Evolutionary conservation across 2,888 invertebrate species (phyloP).

Genomic region (Capitulum mitella): DNA sequence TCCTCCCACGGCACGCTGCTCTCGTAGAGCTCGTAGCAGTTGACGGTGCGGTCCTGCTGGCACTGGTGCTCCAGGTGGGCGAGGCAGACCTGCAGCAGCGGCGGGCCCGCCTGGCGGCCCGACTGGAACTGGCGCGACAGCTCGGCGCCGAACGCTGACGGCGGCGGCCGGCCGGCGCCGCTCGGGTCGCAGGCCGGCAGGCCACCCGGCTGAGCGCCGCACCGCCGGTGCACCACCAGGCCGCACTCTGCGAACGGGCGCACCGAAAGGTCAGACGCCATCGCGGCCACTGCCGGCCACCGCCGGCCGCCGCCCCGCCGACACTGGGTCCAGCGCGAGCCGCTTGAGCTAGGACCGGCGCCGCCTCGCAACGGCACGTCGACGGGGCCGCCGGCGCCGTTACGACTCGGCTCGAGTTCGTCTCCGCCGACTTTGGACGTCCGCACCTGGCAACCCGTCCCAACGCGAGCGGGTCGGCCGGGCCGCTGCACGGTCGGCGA

Average conservation of each 20-base stretch:
- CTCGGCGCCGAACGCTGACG: background rate
- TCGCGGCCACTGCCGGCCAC: background rate
- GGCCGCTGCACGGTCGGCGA: too few species aligned
- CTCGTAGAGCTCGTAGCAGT: conserved; percentile 20
- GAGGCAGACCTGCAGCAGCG: background rate
- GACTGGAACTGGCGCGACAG: background rate
- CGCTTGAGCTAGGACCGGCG: background rate
- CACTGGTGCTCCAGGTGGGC: background rate
- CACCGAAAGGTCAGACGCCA: background rate
- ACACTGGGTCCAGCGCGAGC: background rate
- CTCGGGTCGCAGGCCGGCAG: conserved; percentile 13
- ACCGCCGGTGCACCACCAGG: conserved; percentile 10
- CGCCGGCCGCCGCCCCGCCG: background rate
- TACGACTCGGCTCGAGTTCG: background rate
- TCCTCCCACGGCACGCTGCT: background rate
- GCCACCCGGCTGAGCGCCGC: background rate
- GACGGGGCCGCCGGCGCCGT: background rate
- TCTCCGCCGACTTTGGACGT: background rate
- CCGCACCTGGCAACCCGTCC: background rate
- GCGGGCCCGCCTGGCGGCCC: background rate
- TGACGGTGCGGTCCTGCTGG: background rate
- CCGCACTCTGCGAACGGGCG: background rate
- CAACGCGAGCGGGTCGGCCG: background rate
- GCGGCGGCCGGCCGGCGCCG: background rate
- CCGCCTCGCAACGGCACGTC: background rate